Evolutionary conservation across 1,140 invertebrate species (phyloP).

Genomic region (Drosophila lowei): DNA sequence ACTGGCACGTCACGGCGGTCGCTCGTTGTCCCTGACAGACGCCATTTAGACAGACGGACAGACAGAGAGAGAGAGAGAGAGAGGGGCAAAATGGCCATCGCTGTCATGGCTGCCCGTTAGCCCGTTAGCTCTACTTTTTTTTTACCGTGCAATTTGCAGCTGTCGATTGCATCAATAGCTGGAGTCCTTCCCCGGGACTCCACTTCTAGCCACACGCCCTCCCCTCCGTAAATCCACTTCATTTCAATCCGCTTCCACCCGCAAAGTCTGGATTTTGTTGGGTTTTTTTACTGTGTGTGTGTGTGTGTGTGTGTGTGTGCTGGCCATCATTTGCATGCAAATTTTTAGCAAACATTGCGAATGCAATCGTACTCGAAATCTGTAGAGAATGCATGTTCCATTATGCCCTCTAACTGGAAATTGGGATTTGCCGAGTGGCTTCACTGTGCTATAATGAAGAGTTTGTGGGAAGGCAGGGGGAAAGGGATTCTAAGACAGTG

Average conservation of each 20-base stretch:
- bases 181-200: background rate
- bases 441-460: background rate
- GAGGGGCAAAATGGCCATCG: constrained; percentile 56
- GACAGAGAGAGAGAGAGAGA: background rate
- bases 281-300: constrained; percentile 13
- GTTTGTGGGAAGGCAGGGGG: too few species aligned
- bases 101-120: constrained; percentile 56
- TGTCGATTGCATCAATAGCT: constrained; percentile 59
- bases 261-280: constrained; percentile 40
- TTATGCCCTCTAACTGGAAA: constrained; percentile 8
- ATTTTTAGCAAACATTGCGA: constrained; percentile 50
- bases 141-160: constrained; percentile 68
- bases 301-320: constrained; percentile 8
- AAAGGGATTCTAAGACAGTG: too few species aligned
- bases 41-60: constrained; percentile 60
- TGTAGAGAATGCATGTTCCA: constrained; percentile 24
- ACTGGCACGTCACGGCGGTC: constrained; percentile 59
- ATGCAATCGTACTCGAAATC: constrained; percentile 7
- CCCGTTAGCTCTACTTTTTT: constrained; percentile 47
- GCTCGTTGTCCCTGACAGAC: constrained; percentile 74
- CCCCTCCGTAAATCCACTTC: background rate
- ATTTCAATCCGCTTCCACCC: constrained; percentile 28
- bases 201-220: background rate
- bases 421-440: background rate
- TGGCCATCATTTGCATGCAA: constrained; percentile 62